Conservation (phyloP, 2,113 vertebrate species). For the Mesocricetus auratus region DNA sequence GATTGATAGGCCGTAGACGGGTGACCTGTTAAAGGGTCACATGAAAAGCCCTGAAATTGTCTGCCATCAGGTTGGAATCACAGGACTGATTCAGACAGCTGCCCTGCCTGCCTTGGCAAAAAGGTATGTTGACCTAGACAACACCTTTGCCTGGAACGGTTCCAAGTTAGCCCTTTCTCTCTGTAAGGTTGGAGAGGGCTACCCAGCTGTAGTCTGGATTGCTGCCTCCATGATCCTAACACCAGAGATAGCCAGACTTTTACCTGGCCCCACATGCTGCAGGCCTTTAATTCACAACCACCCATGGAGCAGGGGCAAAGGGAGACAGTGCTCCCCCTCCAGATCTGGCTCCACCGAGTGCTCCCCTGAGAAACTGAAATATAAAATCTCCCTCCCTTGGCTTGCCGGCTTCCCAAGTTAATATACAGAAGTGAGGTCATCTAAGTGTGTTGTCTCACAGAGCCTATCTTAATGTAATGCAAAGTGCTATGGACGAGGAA, state of each 20-base stretch:
- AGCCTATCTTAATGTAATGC: slow-evolving; percentile 14
- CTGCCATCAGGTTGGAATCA: not conserved
- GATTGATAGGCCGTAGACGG: not conserved
- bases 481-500: not conserved
- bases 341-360: not conserved
- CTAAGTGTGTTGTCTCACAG: slow-evolving; percentile 9
- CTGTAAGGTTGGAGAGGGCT: not conserved
- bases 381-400: not conserved
- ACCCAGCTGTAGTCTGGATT: not conserved
- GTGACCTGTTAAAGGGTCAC: not conserved
- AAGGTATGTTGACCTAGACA: rapidly evolving
- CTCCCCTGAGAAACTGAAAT: not conserved
- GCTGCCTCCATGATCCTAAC: not conserved
- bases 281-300: not conserved
- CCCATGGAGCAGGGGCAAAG: not conserved
- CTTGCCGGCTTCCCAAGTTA: slow-evolving; percentile 31
- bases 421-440: slow-evolving; percentile 67
- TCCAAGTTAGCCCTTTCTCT: not conserved
- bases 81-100: not conserved
- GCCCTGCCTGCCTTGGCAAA: not conserved
- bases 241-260: not conserved
- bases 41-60: not conserved
- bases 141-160: not conserved
- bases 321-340: not conserved
- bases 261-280: rapidly evolving